Evolutionary conservation across 2,113 vertebrate species (phyloP).

Genomic region (Muntiacus reevesi): DNA sequence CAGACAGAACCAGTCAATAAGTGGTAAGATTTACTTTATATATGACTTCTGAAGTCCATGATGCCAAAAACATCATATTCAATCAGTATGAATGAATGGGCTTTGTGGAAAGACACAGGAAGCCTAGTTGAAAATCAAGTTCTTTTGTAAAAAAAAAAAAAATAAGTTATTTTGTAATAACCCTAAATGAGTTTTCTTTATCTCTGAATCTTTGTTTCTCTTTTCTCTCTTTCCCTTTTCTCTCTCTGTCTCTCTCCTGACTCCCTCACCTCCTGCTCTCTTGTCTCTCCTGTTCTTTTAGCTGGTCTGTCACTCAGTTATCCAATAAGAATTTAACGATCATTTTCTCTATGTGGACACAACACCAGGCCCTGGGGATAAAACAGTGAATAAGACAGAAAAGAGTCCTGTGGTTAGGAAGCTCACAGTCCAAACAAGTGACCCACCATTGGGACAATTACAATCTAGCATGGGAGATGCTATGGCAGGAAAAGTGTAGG

Average conservation of each 20-base stretch:
- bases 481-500: neutral
- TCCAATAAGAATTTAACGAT: neutral
- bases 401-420: neutral
- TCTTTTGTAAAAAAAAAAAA: neutral
- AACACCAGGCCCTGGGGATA: accelerated
- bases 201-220: neutral
- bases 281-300: neutral
- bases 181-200: neutral
- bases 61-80: neutral
- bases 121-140: neutral
- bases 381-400: neutral
- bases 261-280: too few relatives aligned
- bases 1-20: neutral
- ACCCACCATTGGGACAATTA: neutral
- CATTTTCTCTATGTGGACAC: neutral
- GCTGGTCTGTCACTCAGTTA: neutral
- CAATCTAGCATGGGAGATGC: neutral
- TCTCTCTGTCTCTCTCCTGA: neutral
- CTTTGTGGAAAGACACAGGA: neutral
- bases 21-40: neutral
- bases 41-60: neutral
- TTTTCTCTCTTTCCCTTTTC: neutral
- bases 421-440: neutral
- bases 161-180: neutral
- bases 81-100: neutral